Percentiles rank a stretch among this genome's conserved stretches.
Evolutionary conservation across 2,113 vertebrate species (phyloP).

Genomic region (Xiphorhynchus elegans): DNA sequence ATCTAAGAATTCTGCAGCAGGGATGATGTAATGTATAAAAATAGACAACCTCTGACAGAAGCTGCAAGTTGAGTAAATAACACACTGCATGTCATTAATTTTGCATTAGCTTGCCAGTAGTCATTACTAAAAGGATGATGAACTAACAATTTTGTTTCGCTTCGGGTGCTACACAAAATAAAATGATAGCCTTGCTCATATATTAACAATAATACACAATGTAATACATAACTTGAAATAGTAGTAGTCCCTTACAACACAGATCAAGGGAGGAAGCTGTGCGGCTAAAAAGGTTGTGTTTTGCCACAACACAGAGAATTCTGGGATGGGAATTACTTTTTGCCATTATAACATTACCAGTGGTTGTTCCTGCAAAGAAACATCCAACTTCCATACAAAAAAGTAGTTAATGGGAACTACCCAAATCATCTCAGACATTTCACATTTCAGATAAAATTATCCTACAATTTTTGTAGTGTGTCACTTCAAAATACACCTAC

Average conservation of each 20-base stretch:
- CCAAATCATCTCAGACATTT: not conserved
- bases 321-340: not conserved
- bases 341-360: not conserved
- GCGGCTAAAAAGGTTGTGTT: not conserved
- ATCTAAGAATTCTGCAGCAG: constrained; percentile 62
- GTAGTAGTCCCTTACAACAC: not conserved
- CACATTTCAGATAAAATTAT: not conserved
- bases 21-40: constrained; percentile 80
- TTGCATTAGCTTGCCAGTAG: constrained; percentile 62
- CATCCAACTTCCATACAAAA: not conserved
- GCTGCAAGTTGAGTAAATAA: constrained; percentile 75
- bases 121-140: constrained; percentile 47
- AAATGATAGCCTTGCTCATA: not conserved
- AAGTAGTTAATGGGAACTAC: not conserved
- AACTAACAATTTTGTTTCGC: not conserved
- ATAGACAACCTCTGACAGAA: constrained; percentile 75
- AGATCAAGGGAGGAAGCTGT: not conserved
- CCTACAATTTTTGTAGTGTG: not conserved
- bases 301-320: not conserved
- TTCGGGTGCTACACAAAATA: not conserved
- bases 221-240: not conserved
- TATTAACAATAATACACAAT: not conserved
- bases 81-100: constrained; percentile 56
- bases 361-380: not conserved
- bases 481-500: not conserved